Conservation (phyloP, 2,797 vertebrate species). For the Cyclopterus lumpus region DNA sequence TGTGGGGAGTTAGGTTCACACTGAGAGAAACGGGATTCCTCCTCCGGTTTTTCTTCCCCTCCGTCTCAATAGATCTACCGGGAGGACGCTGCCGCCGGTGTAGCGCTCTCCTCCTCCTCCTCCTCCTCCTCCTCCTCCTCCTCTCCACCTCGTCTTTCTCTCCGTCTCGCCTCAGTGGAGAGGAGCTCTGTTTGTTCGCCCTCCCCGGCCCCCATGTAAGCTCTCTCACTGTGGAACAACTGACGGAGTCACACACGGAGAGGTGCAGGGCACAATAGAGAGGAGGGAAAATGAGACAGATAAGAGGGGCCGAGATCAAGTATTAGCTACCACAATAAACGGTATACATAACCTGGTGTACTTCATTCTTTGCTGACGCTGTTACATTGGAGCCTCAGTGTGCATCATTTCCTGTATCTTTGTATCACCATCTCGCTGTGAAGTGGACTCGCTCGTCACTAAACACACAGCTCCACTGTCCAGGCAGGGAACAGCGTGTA, state of each 20-base stretch:
- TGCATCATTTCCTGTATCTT: background rate
- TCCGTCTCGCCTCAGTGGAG: conserved; percentile 66
- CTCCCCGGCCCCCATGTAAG: conserved; percentile 41
- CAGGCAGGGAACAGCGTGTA: conserved; percentile 13
- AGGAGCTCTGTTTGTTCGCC: conserved; percentile 62
- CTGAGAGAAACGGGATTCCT: conserved; percentile 48
- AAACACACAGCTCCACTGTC: background rate
- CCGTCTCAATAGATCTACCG: conserved; percentile 64
- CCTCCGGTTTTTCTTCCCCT: conserved; percentile 58
- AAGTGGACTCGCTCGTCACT: conserved; percentile 14
- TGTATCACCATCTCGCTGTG: background rate
- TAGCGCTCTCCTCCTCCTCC: conserved; percentile 24
- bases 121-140: conserved; percentile 17
- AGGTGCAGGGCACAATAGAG: conserved; percentile 50
- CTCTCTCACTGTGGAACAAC: conserved; percentile 54
- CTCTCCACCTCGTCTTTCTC: conserved; percentile 44
- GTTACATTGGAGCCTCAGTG: conserved; percentile 3
- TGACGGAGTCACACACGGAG: conserved; percentile 51
- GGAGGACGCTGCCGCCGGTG: conserved; percentile 42
- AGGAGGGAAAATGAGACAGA: conserved; percentile 49
- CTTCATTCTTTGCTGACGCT: conserved; percentile 14
- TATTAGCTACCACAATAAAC: conserved; percentile 29
- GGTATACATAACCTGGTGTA: conserved; percentile 21
- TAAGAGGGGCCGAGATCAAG: conserved; percentile 49
- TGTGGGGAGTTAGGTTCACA: conserved; percentile 33